Evolutionary conservation across 2,888 invertebrate species (phyloP), one percentile per base, ranked within the genome.

Genomic region (Tinea trinotella): DNA sequence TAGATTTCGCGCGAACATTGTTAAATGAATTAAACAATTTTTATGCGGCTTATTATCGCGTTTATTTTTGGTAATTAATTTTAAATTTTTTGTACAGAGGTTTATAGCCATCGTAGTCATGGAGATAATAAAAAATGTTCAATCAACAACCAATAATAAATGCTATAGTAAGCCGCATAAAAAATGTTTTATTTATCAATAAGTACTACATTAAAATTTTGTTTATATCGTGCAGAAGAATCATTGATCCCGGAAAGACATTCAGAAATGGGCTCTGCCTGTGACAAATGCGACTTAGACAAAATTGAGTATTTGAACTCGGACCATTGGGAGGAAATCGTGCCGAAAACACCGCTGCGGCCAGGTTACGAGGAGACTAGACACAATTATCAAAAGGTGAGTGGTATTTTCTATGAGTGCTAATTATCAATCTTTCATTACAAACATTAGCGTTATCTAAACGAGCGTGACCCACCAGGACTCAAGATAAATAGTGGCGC

Each of bases 311-410:
- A 65, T 56, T 65, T 90, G 49, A 69, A 77, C 46, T 74, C 86
- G 30, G 76, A 89, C 69, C 71, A 80, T 62, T 90, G 90, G 90
- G 75, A 81, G 57, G 87, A 87, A 61, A 74, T 90, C 54, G 82
- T 90, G 5, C 87, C 88, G 1, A 76, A 83, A 67, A 87, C 87
- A 6, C 68, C 74, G 20, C 70, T 90, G 10, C 68, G 74, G 54
- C 78, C 90, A 0, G 90, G 90, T 9, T 87, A 88, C 63, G 77
- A 83, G 55, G 87, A 87, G n/a, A 89, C 88, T 0, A 81, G 89
- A 58, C 81, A 85, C 59, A 89, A 89, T 65, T 89, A 79, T 61
- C 87, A 89, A 61, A 77, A 84, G 75, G 79, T 87, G 64, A 58
- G 57, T 18, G 48, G 10, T 13, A 34, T 36, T 46, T 44, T 3